A percentile compares a stretch with the other conserved stretches of the same genome.
phyloP scores from a whole-genome alignment of 2,797 vertebrate species.

The Brachyalestes nurse region DNA sequence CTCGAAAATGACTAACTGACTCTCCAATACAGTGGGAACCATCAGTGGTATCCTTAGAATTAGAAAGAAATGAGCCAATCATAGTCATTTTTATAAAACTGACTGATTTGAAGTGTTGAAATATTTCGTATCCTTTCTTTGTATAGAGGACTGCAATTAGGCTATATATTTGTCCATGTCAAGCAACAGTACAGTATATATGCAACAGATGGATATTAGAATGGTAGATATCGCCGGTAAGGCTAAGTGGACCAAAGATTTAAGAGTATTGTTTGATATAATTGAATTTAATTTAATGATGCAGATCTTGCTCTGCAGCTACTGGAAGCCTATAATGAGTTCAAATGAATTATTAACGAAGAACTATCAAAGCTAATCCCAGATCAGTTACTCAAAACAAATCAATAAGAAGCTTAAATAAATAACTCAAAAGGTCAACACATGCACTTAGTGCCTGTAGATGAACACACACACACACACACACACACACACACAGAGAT shows the following conservation, averaged over 20 bases:
- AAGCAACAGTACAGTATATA: too few relatives aligned
- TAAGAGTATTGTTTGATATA: not conserved
- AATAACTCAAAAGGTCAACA: conserved; percentile 48
- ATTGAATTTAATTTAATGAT: not conserved
- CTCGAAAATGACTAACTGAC: too few relatives aligned
- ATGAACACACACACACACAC: not conserved
- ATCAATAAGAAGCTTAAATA: conserved; percentile 35
- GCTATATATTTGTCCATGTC: too few relatives aligned
- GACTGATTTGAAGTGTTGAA: too few relatives aligned
- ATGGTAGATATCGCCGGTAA: not conserved
- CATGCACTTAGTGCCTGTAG: not conserved
- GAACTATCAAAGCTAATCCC: conserved; percentile 9
- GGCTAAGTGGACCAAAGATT: not conserved
- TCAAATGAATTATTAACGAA: conserved; percentile 49
- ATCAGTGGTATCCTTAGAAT: too few relatives aligned
- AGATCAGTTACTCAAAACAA: conserved; percentile 33
- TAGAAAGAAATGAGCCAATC: too few relatives aligned
- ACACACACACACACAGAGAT: conserved; percentile 1
- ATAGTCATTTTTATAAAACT: too few relatives aligned
- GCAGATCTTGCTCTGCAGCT: not conserved
- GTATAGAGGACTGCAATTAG: too few relatives aligned
- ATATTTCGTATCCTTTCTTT: too few relatives aligned
- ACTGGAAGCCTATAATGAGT: conserved; percentile 5
- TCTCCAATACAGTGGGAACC: too few relatives aligned
- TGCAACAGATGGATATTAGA: too few relatives aligned